A percentile compares a stretch with the other conserved stretches of the same genome.
These are phyloP conservation scores for Phalacrocorax carbo DNA, from an alignment of 2,113 vertebrate genomes.

Conservation along the genomic window DNA sequence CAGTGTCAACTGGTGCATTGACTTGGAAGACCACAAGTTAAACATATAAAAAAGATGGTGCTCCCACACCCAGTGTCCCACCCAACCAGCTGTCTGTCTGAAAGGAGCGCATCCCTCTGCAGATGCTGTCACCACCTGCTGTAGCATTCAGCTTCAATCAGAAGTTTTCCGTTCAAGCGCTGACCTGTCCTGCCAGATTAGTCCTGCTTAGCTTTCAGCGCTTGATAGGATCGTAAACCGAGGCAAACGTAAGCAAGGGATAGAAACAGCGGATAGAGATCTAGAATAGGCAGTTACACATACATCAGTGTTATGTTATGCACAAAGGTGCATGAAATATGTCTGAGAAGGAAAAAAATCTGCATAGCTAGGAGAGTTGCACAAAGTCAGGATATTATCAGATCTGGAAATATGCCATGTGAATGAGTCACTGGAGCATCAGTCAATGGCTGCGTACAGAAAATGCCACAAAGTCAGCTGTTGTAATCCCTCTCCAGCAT, in stretches of 20 bases:
- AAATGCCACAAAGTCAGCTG: background rate
- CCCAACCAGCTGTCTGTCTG: background rate
- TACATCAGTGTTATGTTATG: conserved; percentile 12
- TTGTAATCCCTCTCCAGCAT: background rate
- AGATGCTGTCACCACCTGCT: background rate
- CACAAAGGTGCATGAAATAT: conserved; percentile 60
- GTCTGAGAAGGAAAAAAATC: background rate
- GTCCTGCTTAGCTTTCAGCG: conserved; percentile 39
- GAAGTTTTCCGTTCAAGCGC: background rate
- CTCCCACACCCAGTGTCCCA: background rate
- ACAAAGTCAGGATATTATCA: conserved; percentile 26
- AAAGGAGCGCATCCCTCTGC: background rate
- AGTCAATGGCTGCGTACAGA: background rate
- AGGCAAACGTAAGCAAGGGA: conserved; percentile 25
- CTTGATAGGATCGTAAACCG: background rate
- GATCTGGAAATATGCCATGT: conserved; percentile 12
- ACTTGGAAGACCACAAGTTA: background rate
- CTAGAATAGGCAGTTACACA: conserved; percentile 4
- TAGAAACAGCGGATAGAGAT: conserved; percentile 31
- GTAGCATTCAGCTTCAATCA: background rate
- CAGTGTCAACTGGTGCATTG: background rate
- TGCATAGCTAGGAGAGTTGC: background rate
- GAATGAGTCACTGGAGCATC: conserved; percentile 47
- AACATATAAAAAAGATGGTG: fast-evolving
- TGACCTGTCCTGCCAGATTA: background rate